phyloP scores from a whole-genome alignment of 2,113 vertebrate species.

The Xyrauchen texanus region DNA sequence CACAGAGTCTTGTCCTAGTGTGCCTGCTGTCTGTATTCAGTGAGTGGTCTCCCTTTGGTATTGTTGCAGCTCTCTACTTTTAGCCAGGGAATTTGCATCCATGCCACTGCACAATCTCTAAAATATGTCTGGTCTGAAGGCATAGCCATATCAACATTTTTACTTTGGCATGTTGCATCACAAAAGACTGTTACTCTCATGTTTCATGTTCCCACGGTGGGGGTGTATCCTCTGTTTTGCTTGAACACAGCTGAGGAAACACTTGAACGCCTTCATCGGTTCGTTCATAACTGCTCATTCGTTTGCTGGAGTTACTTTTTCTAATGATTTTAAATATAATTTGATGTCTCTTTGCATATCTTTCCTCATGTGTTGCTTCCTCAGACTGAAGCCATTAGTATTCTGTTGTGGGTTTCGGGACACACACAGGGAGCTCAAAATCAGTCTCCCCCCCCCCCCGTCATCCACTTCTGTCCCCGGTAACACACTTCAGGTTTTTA shows the following conservation, averaged over 20 bases:
- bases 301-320: conserved; percentile 15
- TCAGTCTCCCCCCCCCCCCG: conserved; percentile 26
- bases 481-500: conserved; percentile 32
- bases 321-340: conserved; percentile 28
- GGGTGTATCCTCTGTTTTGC: conserved; percentile 22
- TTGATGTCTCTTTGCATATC: not conserved
- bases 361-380: conserved; percentile 11
- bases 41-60: no score
- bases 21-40: conserved; percentile 24
- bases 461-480: no score
- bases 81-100: not conserved
- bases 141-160: conserved; percentile 24
- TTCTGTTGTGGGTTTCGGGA: conserved; percentile 49
- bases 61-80: not conserved
- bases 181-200: not conserved
- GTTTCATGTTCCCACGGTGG: conserved; percentile 42
- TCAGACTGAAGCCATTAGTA: conserved; percentile 52
- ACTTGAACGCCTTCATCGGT: conserved; percentile 12
- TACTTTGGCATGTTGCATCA: conserved; percentile 16
- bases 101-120: conserved; percentile 27
- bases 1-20: conserved; percentile 9
- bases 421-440: conserved; percentile 44
- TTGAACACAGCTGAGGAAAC: conserved; percentile 59
- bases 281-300: conserved; percentile 9
- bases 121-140: conserved; percentile 35